Evolutionary conservation across 1,140 invertebrate genomes (phyloP).

Genomic region (Ptiloglossa arizonensis): DNA sequence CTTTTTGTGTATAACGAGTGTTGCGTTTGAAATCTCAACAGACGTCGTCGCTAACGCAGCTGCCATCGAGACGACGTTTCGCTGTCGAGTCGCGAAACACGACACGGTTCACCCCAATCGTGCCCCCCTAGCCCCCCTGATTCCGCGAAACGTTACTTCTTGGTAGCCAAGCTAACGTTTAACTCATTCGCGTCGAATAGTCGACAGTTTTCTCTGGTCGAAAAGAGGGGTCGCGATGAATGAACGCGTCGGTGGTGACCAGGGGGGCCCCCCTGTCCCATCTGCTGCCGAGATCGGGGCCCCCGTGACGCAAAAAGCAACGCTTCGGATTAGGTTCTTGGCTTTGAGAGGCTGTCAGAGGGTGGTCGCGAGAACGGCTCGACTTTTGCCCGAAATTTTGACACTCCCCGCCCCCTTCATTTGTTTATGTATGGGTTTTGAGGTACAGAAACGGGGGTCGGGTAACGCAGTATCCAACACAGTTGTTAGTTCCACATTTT

Average conservation of each 20-base stretch:
- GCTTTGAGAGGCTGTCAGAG: neutral
- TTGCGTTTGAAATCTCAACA: slow-evolving; percentile 72
- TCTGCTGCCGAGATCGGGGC: slow-evolving; percentile 68
- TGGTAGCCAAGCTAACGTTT: neutral
- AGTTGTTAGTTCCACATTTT: no score
- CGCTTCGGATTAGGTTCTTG: neutral
- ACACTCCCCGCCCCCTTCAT: no score
- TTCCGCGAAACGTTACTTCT: neutral
- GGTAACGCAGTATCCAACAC: no score
- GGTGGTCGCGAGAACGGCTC: neutral
- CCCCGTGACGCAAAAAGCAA: slow-evolving; percentile 42
- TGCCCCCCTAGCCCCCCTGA: neutral
- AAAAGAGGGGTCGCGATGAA: slow-evolving; percentile 38
- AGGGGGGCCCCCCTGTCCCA: slow-evolving; percentile 65
- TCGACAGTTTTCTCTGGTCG: slow-evolving; percentile 45
- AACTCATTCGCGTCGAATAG: slow-evolving; percentile 25
- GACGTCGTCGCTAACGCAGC: slow-evolving; percentile 56
- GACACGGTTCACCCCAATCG: slow-evolving; percentile 54
- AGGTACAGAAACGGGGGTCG: no score
- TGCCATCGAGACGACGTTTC: slow-evolving; percentile 66
- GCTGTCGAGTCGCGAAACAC: slow-evolving; percentile 67
- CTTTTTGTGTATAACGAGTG: slow-evolving; percentile 61
- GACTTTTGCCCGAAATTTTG: neutral
- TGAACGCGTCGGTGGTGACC: slow-evolving; percentile 27
- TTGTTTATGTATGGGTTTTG: no score